Base-by-base conservation (phyloP, 2,797 vertebrate species). In the Vireo griseus region DNA sequence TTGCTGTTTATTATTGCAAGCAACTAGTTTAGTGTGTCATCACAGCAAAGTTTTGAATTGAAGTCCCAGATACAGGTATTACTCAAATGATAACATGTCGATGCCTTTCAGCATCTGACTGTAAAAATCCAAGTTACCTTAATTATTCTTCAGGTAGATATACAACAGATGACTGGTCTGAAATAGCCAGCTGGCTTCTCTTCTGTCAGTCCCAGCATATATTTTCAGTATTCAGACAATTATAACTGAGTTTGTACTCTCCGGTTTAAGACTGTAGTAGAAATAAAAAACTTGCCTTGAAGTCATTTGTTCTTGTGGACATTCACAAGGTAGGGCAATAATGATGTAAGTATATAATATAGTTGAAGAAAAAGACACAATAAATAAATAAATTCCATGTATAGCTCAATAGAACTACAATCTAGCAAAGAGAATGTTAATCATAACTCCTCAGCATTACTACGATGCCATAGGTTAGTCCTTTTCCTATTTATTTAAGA, bases 401-500 rank as follows among this genome's bases (percentile, higher is more conserved):
- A 28, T 10, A 73, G 8, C 9, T 57, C 26, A 33, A 33, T 16
- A 48, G 39, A 55, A 71, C 12, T 21, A 51, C 7, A 18, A 14
- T 11, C 7, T 13, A 44, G 4, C 24, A 40, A 86, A 44, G 4
- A 73, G 5, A 21, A 31, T 51, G 13, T 11, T 55, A 75, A 82
- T 6, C 24, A 39, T 24, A 72, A 13, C 11, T 63, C 9, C 21
- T 71, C 29, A 58, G 11, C 13, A 19, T 29, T 71, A 57, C 7
- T 37, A 17, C 0, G 2, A 9, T 58, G 5, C 8, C 40, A 16
- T 20, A 45, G 3, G 5, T 31, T 54, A 71, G 1, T 31, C 22
- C 25, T 54, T 81, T 77, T 67, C 20, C 5, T 82, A 9, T 37
- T 57, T 81, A 52, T 58, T 76, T 75, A 67, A 37, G 9, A 61